Percentiles rank a stretch among this genome's conserved stretches.
These are phyloP conservation scores for Epiblema foenella DNA, from an alignment of 2,888 invertebrate species.

Conservation along the genomic window DNA sequence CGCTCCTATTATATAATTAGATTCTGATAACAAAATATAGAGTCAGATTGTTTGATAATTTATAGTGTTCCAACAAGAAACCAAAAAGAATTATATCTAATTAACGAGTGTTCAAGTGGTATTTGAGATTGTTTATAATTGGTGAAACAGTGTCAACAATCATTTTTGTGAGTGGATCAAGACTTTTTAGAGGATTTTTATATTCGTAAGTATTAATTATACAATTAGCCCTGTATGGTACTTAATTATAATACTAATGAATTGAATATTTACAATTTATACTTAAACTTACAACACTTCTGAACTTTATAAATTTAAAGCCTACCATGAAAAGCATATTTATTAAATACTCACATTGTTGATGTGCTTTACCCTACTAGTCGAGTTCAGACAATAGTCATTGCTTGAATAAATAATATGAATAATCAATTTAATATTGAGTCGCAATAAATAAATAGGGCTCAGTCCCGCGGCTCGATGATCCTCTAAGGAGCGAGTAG, in stretches of 20 bases:
- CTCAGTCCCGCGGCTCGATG: slow-evolving; percentile 48
- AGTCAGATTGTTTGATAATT: slow-evolving; percentile 47
- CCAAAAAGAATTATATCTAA: slow-evolving; percentile 63
- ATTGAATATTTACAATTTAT: background rate
- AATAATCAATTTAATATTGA: slow-evolving; percentile 19
- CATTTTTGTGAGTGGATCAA: slow-evolving; percentile 65
- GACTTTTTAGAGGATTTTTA: slow-evolving; percentile 65
- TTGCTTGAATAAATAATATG: background rate
- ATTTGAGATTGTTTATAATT: slow-evolving; percentile 66
- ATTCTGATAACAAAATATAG: slow-evolving; percentile 58
- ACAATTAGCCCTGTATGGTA: background rate
- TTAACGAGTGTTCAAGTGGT: slow-evolving; percentile 68
- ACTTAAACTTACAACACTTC: background rate
- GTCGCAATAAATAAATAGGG: slow-evolving; percentile 39
- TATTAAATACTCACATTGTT: background rate
- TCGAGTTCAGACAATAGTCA: background rate
- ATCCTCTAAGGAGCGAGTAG: slow-evolving; percentile 69
- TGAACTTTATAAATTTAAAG: background rate
- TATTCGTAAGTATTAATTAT: slow-evolving; percentile 67
- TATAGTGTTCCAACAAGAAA: slow-evolving; percentile 74
- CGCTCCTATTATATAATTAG: slow-evolving; percentile 60
- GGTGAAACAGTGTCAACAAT: slow-evolving; percentile 71
- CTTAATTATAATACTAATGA: background rate
- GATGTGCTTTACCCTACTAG: background rate
- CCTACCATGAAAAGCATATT: background rate